Evolutionary conservation across 1,140 invertebrate genomes (phyloP).

Genomic region (Lucilia sericata): DNA sequence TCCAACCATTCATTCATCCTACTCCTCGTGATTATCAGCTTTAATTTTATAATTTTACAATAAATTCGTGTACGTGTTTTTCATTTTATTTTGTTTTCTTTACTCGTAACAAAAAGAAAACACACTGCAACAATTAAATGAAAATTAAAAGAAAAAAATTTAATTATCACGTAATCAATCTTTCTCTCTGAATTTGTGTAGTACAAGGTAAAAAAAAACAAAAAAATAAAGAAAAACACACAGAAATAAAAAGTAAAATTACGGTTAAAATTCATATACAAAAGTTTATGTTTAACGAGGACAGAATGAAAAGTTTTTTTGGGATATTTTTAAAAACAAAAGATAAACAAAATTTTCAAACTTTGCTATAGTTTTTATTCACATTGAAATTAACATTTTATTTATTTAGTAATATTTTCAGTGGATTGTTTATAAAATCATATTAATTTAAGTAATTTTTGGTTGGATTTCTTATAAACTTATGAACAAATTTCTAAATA

Average conservation of each 20-base stretch:
- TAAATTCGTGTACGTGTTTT: constrained; percentile 6
- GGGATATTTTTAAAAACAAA: too few species aligned
- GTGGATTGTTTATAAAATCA: too few species aligned
- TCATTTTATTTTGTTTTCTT: not conserved
- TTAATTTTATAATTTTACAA: constrained; percentile 5
- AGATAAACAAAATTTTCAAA: too few species aligned
- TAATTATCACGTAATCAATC: not conserved
- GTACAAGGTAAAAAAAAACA: not conserved
- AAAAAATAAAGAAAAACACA: not conserved
- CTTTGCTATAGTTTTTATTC: too few species aligned
- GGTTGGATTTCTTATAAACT: too few species aligned
- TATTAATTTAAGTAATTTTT: too few species aligned
- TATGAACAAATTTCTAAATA: not conserved
- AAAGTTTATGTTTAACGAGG: too few species aligned
- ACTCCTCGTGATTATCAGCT: not conserved
- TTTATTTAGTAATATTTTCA: too few species aligned
- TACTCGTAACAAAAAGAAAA: not conserved
- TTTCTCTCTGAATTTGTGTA: not conserved
- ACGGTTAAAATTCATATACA: too few species aligned
- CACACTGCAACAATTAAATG: not conserved
- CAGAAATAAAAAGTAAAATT: not conserved
- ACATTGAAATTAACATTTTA: too few species aligned
- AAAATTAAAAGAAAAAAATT: not conserved
- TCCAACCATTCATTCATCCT: not conserved
- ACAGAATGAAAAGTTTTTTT: too few species aligned